Base-by-base conservation (phyloP, 2,888 invertebrate genomes). In the Aphodius granarius region DNA sequence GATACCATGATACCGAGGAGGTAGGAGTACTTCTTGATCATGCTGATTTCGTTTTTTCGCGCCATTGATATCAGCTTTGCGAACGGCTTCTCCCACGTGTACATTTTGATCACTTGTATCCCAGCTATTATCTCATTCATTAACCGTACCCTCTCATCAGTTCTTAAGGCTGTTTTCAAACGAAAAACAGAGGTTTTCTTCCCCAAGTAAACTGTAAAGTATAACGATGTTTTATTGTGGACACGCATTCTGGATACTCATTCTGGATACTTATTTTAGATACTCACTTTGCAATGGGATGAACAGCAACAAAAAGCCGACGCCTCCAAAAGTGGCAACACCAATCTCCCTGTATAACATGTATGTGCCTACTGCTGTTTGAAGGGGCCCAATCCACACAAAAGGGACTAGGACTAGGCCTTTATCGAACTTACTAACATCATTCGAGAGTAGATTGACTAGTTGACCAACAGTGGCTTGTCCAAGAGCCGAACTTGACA, bases 11-110 rank as follows among this genome's bases (percentile, higher is more conserved):
- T 89, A 72, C 94, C 95, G 64, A 94, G 90, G 77, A 95, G 92
- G 86, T 94, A 94, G n/a, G 92, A 94, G 0, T 93, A 93, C 43
- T 92, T 89, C 68, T 92, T 90, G 78, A 95, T 94, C 80, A 92
- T 91, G 79, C 91, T 91, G 80, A 94, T 91, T 88, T 94, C 94
- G 80, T 90, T 91, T 81, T 93, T 91, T 83, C 97, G 88, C 0
- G 95, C 93, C 73, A 91, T 86, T 6, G 92, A 91, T 2, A 98
- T 94, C n/a, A 97, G 90, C 78, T 93, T 90, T 77, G 94, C 93
- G 84, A 98, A 97, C 0, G 97, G 95, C 81, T 93, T 94, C 86
- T 98, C 98, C 95, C 98, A 98, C 2, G 97, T 95, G 85, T 97
- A 98, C 97, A 98, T 97, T 89, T 98, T 98, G 79, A 98, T 95